Conservation (phyloP, 2,113 vertebrate genomes). For the Redunca redunca region DNA sequence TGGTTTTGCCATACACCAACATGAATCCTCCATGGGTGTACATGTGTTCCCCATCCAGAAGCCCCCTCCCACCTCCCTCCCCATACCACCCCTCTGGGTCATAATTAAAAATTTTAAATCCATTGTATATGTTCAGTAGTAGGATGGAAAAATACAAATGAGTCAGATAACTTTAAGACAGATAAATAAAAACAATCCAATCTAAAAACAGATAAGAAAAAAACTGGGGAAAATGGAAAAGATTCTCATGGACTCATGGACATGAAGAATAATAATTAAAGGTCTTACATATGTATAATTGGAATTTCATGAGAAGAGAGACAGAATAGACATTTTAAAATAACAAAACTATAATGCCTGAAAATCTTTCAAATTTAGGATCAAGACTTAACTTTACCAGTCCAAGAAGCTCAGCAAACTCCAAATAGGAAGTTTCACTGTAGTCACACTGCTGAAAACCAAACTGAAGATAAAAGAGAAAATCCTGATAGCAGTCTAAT, state of each 20-base stretch:
- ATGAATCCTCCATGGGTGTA: fast-evolving
- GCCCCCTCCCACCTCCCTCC: too few relatives aligned
- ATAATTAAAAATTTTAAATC: not conserved
- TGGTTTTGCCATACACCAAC: too few relatives aligned
- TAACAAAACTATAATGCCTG: not conserved
- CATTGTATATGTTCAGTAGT: not conserved
- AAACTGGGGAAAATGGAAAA: not conserved
- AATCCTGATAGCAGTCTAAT: not conserved
- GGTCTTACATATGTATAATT: not conserved
- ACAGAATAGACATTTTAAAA: not conserved
- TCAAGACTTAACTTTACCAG: not conserved
- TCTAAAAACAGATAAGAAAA: not conserved
- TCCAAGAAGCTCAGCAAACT: not conserved
- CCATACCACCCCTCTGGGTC: too few relatives aligned
- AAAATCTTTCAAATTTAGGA: not conserved
- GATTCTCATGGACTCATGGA: not conserved
- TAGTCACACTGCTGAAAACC: not conserved
- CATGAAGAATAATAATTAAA: not conserved
- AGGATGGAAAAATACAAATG: not conserved
- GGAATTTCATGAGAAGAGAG: not conserved
- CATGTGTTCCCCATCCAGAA: too few relatives aligned
- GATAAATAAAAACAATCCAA: not conserved
- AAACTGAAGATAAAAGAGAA: conserved; percentile 9
- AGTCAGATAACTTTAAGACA: not conserved
- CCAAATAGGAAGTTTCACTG: not conserved